These are phyloP conservation scores for Plebejus melissa DNA, from an alignment of 2,888 invertebrate species.

Conservation along the genomic window DNA sequence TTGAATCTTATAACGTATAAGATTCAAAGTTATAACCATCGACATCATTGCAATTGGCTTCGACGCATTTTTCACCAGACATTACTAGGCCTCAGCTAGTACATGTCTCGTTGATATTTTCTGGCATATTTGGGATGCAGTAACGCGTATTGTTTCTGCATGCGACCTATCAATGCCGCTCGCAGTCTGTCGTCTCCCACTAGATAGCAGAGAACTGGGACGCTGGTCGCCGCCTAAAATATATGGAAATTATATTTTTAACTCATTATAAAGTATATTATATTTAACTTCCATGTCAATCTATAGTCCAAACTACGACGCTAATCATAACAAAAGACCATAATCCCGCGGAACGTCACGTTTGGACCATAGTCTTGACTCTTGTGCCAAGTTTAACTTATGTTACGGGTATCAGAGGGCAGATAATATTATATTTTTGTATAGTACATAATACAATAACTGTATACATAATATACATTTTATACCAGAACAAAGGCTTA, in stretches of 20 bases:
- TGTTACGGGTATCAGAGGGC: no score
- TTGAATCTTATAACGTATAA: not conserved
- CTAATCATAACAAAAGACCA: no score
- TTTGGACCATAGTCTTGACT: no score
- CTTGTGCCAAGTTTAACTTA: no score
- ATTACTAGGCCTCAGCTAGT: slow-evolving; percentile 28
- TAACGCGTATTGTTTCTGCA: slow-evolving; percentile 69
- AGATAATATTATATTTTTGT: no score
- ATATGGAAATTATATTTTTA: not conserved
- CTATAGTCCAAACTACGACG: no score
- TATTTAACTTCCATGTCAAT: no score
- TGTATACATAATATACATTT: no score
- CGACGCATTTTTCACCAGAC: slow-evolving; percentile 24
- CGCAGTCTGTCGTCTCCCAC: slow-evolving; percentile 67
- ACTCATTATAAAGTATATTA: no score
- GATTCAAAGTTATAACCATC: not conserved
- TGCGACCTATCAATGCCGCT: slow-evolving; percentile 71
- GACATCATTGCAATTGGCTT: not conserved
- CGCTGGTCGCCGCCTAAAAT: slow-evolving; percentile 69
- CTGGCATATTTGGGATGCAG: slow-evolving; percentile 62
- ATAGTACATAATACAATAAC: no score
- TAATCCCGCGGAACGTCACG: no score
- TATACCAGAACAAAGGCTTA: no score
- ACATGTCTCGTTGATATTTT: slow-evolving; percentile 43
- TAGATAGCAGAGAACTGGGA: slow-evolving; percentile 71